These are phyloP conservation scores for Puma concolor DNA, from an alignment of 2,113 vertebrate genomes.

Conservation along the genomic window DNA sequence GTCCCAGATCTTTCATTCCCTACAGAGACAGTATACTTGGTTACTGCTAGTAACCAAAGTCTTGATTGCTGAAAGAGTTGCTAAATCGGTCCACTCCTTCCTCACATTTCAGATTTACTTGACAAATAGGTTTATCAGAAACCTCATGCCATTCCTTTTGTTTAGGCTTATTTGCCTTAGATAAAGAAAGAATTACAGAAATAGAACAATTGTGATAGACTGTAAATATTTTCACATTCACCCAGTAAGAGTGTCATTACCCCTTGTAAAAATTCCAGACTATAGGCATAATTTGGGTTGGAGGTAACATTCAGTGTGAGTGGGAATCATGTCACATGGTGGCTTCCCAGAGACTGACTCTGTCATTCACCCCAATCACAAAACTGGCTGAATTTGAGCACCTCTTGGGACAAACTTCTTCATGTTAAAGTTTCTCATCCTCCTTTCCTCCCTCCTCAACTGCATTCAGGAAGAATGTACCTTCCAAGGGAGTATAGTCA, in stretches of 20 bases:
- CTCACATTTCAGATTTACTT: background rate
- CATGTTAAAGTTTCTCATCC: background rate
- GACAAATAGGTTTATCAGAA: background rate
- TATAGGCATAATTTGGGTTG: background rate
- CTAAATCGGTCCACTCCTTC: background rate
- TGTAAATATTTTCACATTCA: background rate
- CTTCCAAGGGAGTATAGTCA: background rate
- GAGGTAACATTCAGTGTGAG: background rate
- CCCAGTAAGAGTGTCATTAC: background rate
- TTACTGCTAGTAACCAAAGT: background rate
- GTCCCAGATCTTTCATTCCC: background rate
- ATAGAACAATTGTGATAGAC: background rate
- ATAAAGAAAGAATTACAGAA: background rate
- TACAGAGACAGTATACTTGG: background rate
- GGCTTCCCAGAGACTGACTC: background rate
- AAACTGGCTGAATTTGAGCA: background rate
- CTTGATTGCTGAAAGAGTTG: background rate
- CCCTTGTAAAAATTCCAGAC: background rate
- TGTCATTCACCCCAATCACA: background rate
- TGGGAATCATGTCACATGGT: background rate
- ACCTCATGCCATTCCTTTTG: background rate
- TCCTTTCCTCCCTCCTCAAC: background rate
- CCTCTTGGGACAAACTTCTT: background rate
- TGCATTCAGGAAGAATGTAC: background rate
- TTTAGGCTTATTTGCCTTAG: background rate